A percentile compares a stretch with the other conserved stretches of the same genome.
Conservation (phyloP, 2,797 vertebrate species). For the Argentina silus region DNA sequence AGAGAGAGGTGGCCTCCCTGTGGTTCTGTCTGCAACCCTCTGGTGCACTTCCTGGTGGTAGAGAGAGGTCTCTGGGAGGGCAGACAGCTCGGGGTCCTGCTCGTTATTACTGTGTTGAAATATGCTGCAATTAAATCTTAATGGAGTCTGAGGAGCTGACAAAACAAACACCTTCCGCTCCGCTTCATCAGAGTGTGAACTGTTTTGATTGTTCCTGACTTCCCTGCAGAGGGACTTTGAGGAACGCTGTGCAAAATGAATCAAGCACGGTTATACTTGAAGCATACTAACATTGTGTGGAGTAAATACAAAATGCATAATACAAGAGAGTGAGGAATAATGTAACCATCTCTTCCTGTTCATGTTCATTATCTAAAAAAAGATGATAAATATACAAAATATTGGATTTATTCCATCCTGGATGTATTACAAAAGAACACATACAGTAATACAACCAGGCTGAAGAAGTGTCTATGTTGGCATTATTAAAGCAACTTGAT, state of each 20-base stretch:
- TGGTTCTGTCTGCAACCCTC: not conserved
- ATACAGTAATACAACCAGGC: constrained; percentile 3
- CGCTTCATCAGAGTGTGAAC: constrained; percentile 21
- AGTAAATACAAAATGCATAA: not conserved
- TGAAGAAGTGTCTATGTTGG: not conserved
- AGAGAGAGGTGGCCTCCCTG: not conserved
- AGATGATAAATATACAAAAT: not conserved
- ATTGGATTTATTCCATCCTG: not conserved
- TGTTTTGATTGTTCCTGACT: constrained; percentile 15
- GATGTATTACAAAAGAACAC: not conserved
- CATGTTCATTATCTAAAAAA: not conserved
- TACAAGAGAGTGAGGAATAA: not conserved
- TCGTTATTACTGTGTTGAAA: constrained; percentile 21
- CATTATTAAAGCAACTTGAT: constrained; percentile 18
- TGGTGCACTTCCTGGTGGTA: not conserved
- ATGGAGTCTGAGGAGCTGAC: constrained; percentile 13
- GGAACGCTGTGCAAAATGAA: not conserved
- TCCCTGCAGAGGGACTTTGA: constrained; percentile 3
- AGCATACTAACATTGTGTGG: constrained; percentile 2
- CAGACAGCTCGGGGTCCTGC: not conserved
- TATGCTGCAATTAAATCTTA: constrained; percentile 18
- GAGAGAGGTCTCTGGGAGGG: constrained; percentile 14
- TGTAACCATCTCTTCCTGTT: not conserved
- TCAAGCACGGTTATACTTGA: not conserved
- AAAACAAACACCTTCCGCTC: constrained; percentile 19